These are phyloP conservation scores for Xyrauchen texanus DNA, from an alignment of 2,113 vertebrate genomes.

Conservation along the genomic window DNA sequence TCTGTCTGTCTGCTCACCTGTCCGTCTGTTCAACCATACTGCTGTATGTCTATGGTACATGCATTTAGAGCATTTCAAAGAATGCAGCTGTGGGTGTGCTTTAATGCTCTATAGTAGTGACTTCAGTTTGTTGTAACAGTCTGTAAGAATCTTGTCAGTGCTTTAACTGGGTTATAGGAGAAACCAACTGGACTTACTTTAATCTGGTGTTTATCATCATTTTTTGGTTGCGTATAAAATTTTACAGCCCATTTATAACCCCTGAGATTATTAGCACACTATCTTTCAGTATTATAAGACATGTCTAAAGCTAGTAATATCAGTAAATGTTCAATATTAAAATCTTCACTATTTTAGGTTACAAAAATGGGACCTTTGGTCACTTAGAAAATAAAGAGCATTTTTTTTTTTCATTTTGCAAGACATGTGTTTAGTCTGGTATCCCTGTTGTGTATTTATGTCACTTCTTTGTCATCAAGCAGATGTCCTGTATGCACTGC, in stretches of 20 bases:
- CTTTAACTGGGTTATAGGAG: too few relatives aligned
- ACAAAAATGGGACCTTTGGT: too few relatives aligned
- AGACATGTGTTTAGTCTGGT: neutral
- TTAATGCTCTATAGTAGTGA: constrained; percentile 3
- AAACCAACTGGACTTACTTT: too few relatives aligned
- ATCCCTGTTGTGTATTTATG: neutral
- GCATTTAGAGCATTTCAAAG: constrained; percentile 49
- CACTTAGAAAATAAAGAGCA: neutral
- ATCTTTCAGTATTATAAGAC: too few relatives aligned
- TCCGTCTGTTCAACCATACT: constrained; percentile 67
- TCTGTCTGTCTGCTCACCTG: constrained; percentile 59
- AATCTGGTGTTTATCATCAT: too few relatives aligned
- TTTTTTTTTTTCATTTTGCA: neutral
- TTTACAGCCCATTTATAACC: too few relatives aligned
- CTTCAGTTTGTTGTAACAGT: neutral
- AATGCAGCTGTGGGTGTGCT: constrained; percentile 22
- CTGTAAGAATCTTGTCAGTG: neutral
- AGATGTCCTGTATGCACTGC: constrained; percentile 1
- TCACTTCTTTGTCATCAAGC: neutral
- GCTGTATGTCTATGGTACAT: constrained; percentile 58
- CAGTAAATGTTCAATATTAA: neutral
- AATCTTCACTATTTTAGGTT: neutral
- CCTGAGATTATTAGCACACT: too few relatives aligned
- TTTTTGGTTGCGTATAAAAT: too few relatives aligned
- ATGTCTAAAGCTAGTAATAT: neutral